Evolutionary conservation across 2,113 vertebrate genomes (phyloP), one percentile per base, ranked within the genome.

Genomic region (Furnarius figulus): DNA sequence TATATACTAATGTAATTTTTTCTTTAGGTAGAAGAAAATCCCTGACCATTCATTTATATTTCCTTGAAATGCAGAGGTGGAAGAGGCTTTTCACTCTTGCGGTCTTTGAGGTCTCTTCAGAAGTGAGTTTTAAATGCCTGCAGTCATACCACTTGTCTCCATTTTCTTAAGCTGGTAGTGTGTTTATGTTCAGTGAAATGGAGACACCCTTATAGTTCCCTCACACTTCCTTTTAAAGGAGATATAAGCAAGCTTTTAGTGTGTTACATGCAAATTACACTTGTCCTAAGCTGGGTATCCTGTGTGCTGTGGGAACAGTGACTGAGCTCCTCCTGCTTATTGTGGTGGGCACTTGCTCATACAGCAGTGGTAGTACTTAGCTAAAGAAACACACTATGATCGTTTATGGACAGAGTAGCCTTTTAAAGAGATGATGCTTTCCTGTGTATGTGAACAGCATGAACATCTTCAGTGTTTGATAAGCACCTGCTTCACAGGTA

Each of bases 271-370:
- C 20, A 35, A 80, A 5, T 66, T 44, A 23, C 12, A 47, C 28
- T 33, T 72, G 31, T 14, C 56, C 56, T 70, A 16, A 17, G n/a
- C 47, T 87, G 52, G 20, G 44, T 63, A 53, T 44, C 10, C 18
- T 55, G 5, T 56, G n/a, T 13, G 10, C 18, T 2, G 0, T 72
- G 47, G 27, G 23, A 84, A 17, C 12, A 33, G 70, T 31, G 31
- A 31, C 22, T 79, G 21, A 70, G 44, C 5, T 73, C 8, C 9
- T 76, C 11, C 68, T 65, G 46, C n/a, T 78, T 56, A 37, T 90
- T 91, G 4, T 58, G 39, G 3, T 56, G 67, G 46, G 12, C 20
- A 33, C 8, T 27, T 72, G 30, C 12, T 55, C 0, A 0, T 65
- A 33, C 17, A 18, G 4, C 3, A 3, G 6, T 42, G 27, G 9